A percentile compares a stretch with the other conserved stretches of the same genome.
Conservation (phyloP, 2,113 vertebrate genomes). For the Takifugu flavidus region DNA sequence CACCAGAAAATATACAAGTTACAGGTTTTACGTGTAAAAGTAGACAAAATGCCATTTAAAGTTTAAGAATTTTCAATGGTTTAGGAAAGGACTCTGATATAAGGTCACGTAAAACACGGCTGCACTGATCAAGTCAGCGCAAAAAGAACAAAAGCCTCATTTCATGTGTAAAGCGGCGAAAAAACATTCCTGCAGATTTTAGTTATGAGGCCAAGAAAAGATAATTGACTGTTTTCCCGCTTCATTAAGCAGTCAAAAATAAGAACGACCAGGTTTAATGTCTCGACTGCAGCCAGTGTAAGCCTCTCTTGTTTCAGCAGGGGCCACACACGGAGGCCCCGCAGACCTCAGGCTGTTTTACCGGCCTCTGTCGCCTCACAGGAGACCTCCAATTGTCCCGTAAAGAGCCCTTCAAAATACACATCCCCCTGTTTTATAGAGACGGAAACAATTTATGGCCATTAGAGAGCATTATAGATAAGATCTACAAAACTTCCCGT, state of each 20-base stretch:
- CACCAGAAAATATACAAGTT: too few relatives aligned
- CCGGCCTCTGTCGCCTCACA: slow-evolving; percentile 77
- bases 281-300: slow-evolving; percentile 52
- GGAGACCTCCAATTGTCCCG: slow-evolving; percentile 79
- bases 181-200: too few relatives aligned
- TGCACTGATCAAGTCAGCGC: too few relatives aligned
- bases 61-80: too few relatives aligned
- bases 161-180: neutral
- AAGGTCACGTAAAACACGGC: too few relatives aligned
- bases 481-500: slow-evolving; percentile 72
- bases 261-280: slow-evolving; percentile 58
- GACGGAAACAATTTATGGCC: slow-evolving; percentile 88
- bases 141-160: neutral
- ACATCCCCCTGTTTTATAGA: slow-evolving; percentile 81
- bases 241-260: slow-evolving; percentile 60
- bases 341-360: slow-evolving; percentile 84
- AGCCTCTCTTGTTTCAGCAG: slow-evolving; percentile 47
- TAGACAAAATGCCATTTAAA: too few relatives aligned
- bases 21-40: too few relatives aligned
- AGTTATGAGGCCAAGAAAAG: neutral
- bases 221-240: slow-evolving; percentile 20
- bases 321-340: slow-evolving; percentile 84
- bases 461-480: slow-evolving; percentile 86
- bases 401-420: slow-evolving; percentile 81
- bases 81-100: too few relatives aligned